A percentile compares a stretch with the other conserved stretches of the same genome.
Evolutionary conservation across 2,888 invertebrate species (phyloP).

Genomic region (Noctua pronuba): DNA sequence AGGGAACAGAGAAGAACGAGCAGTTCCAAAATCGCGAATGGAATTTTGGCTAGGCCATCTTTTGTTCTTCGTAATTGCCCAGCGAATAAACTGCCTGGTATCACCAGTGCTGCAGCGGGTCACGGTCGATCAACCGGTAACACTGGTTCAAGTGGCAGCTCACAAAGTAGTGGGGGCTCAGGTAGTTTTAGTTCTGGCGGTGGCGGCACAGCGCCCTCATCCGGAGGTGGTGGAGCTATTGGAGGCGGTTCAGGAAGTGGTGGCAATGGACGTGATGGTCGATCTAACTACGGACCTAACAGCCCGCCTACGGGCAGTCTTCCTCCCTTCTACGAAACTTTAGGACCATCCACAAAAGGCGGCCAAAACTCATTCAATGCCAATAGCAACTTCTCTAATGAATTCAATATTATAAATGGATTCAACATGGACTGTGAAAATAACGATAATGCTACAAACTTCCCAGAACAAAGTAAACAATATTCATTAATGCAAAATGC

Average conservation of each 20-base stretch:
- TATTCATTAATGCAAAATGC: slow-evolving; percentile 95
- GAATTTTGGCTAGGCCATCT: slow-evolving; percentile 88
- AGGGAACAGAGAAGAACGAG: slow-evolving; percentile 93
- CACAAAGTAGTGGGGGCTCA: slow-evolving; percentile 88
- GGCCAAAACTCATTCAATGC: slow-evolving; percentile 94
- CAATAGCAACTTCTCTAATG: slow-evolving; percentile 92
- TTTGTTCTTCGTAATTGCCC: slow-evolving; percentile 90
- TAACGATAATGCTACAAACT: slow-evolving; percentile 90
- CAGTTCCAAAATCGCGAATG: slow-evolving; percentile 92
- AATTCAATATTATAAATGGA: slow-evolving; percentile 93
- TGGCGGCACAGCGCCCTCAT: slow-evolving; percentile 90
- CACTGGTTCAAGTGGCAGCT: slow-evolving; percentile 88
- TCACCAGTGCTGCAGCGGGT: slow-evolving; percentile 94
- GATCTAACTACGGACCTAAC: slow-evolving; percentile 96
- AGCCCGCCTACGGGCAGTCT: slow-evolving; percentile 96
- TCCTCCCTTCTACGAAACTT: slow-evolving; percentile 97
- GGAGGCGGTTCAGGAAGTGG: slow-evolving; percentile 94
- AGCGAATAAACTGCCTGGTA: slow-evolving; percentile 91
- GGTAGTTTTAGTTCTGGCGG: slow-evolving; percentile 90
- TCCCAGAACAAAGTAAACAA: slow-evolving; percentile 92
- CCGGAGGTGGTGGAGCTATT: slow-evolving; percentile 91
- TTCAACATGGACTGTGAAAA: slow-evolving; percentile 95
- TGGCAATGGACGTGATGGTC: slow-evolving; percentile 94
- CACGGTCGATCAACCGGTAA: slow-evolving; percentile 93
- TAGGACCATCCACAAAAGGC: slow-evolving; percentile 92